Percentiles rank a stretch among this genome's conserved stretches.
Conservation (phyloP, 2,888 invertebrate species). For the Trissolcus brochymenae region DNA sequence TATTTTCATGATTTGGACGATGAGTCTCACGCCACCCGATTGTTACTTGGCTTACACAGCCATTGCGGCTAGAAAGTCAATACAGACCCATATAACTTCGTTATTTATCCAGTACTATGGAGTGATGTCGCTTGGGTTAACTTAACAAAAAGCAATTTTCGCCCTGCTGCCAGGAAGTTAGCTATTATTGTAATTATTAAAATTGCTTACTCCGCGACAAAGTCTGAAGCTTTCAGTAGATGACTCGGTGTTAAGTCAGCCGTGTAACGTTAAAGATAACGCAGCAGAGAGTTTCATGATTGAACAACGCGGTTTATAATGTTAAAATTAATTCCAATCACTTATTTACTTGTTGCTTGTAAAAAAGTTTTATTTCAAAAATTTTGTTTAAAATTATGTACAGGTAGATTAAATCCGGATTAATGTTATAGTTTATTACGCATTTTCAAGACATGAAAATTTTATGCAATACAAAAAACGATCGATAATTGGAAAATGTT, state of each 20-base stretch:
- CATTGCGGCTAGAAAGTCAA: conserved; percentile 16
- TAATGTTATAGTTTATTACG: no score
- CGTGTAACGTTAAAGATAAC: background rate
- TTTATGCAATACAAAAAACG: no score
- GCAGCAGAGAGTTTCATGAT: no score
- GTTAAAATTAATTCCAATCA: no score
- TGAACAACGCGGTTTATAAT: no score
- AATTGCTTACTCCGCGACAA: background rate
- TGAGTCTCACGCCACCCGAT: conserved; percentile 25
- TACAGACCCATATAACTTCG: conserved; percentile 27
- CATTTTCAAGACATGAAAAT: no score
- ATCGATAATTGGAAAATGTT: no score
- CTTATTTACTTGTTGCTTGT: no score
- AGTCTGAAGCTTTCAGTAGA: conserved; percentile 1
- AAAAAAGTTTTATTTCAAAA: no score
- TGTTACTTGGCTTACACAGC: conserved; percentile 15
- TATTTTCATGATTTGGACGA: conserved; percentile 39
- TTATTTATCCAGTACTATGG: conserved; percentile 24
- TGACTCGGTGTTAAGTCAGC: background rate
- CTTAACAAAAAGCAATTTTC: conserved; percentile 13
- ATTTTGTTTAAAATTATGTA: no score
- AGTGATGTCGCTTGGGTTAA: conserved; percentile 10
- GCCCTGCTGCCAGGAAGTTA: background rate
- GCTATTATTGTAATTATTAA: conserved; percentile 5
- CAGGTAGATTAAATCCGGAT: no score